phyloP scores from a whole-genome alignment of 2,888 invertebrate species.

The Urechis unicinctus region DNA sequence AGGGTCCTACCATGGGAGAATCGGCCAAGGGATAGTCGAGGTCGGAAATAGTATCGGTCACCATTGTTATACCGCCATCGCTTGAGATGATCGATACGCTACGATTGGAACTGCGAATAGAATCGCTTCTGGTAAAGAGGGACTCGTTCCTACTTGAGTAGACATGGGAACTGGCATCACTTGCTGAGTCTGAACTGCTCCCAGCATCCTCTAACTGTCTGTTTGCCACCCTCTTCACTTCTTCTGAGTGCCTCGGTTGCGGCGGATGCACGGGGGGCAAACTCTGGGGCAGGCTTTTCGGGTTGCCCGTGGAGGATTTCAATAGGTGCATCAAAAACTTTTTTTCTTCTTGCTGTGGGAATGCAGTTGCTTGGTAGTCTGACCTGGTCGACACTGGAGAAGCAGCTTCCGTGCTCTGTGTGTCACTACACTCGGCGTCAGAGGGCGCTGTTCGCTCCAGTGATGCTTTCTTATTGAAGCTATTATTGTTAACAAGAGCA shows the following conservation, averaged over 20 bases:
- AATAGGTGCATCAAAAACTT: constrained; percentile 22
- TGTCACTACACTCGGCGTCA: constrained; percentile 9
- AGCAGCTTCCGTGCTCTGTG: constrained; percentile 9
- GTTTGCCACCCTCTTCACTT: constrained; percentile 9
- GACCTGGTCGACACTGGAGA: not conserved
- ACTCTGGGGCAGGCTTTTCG: not conserved
- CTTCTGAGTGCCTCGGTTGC: not conserved
- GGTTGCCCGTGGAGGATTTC: not conserved
- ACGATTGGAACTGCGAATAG: constrained; percentile 13
- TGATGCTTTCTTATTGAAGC: not conserved
- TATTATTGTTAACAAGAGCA: constrained; percentile 11
- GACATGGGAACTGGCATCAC: constrained; percentile 11
- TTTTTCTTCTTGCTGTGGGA: constrained; percentile 32
- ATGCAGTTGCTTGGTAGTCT: constrained; percentile 19
- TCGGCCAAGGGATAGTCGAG: not conserved
- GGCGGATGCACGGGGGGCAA: not conserved
- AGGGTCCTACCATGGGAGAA: too few species aligned
- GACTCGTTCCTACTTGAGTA: constrained; percentile 10
- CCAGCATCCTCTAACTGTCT: constrained; percentile 6
- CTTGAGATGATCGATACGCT: constrained; percentile 13
- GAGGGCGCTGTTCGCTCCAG: constrained; percentile 1
- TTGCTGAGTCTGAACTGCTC: constrained; percentile 4
- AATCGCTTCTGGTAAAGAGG: constrained; percentile 10
- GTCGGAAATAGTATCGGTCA: constrained; percentile 12
- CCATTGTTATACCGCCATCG: constrained; percentile 16